Percentiles rank a stretch among this genome's conserved stretches.
phyloP scores from a whole-genome alignment of 1,140 invertebrate genomes.

The Stenopsyche tienmushanensis region DNA sequence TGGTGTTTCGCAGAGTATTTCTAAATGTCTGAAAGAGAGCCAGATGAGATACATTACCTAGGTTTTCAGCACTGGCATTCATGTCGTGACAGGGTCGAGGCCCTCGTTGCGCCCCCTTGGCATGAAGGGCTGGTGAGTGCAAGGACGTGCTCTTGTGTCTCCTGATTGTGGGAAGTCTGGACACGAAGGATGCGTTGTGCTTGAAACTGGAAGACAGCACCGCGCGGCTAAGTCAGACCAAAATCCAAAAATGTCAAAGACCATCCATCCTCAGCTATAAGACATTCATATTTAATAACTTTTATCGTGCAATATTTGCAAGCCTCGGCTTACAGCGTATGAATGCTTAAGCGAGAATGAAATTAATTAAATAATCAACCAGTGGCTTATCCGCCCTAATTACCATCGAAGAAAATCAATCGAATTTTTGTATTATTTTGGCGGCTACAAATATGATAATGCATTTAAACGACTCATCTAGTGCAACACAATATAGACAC shows the following conservation, averaged over 20 bases:
- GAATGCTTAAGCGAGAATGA: no score
- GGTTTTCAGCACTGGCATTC: constrained; percentile 70
- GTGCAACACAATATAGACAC: no score
- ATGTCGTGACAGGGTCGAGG: constrained; percentile 64
- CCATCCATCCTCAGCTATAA: no score
- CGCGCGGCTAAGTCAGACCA: constrained; percentile 55
- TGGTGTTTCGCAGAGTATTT: no score
- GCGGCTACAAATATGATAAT: no score
- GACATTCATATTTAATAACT: no score
- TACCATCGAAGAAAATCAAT: neutral
- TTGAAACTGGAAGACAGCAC: constrained; percentile 76
- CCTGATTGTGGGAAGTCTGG: constrained; percentile 80
- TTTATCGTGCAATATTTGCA: no score
- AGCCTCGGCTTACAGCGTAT: no score
- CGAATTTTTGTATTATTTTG: no score
- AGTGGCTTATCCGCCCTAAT: neutral
- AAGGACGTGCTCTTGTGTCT: constrained; percentile 75
- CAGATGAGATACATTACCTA: constrained; percentile 62
- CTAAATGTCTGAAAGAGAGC: no score
- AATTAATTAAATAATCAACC: neutral
- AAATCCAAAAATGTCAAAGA: no score
- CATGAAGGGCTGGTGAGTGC: constrained; percentile 66
- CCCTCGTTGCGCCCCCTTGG: constrained; percentile 52
- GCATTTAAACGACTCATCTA: no score
- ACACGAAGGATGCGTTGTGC: constrained; percentile 88